phyloP scores from a whole-genome alignment of 2,888 invertebrate species.

The Acrobeloides nanus region DNA sequence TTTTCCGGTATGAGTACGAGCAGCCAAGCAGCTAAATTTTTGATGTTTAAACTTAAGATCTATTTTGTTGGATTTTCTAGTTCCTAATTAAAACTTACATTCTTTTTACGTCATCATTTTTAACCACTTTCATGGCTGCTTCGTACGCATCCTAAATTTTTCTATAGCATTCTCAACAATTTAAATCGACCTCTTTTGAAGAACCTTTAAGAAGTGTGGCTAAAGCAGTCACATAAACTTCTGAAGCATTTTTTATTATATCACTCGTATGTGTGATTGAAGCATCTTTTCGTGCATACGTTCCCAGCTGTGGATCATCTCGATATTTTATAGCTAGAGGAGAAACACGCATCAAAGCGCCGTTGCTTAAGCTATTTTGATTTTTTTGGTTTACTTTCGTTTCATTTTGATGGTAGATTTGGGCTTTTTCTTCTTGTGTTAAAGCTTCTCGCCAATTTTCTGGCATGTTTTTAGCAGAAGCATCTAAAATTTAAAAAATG shows the following conservation, averaged over 20 bases:
- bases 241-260: slow-evolving; percentile 13
- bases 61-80: no score
- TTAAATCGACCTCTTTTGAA: slow-evolving; percentile 1
- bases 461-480: no score
- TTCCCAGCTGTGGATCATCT: background rate
- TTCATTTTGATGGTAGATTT: slow-evolving; percentile 2
- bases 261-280: slow-evolving; percentile 16
- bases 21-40: no score
- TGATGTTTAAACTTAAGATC: no score
- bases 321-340: slow-evolving; percentile 22
- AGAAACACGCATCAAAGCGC: slow-evolving; percentile 21
- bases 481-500: no score
- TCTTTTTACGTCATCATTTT: no score
- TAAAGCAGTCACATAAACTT: slow-evolving; percentile 13
- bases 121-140: background rate
- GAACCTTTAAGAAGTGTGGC: slow-evolving; percentile 12
- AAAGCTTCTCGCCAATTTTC: slow-evolving; percentile 12
- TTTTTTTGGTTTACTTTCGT: slow-evolving; percentile 6
- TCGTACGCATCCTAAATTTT: slow-evolving; percentile 4
- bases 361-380: slow-evolving; percentile 18
- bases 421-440: slow-evolving; percentile 9
- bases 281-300: slow-evolving; percentile 11
- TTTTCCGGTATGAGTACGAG: slow-evolving; percentile 1
- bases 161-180: background rate
- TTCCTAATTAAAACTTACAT: no score